Conservation (phyloP, 2,888 invertebrate genomes). For the Tenthredo amoena region DNA sequence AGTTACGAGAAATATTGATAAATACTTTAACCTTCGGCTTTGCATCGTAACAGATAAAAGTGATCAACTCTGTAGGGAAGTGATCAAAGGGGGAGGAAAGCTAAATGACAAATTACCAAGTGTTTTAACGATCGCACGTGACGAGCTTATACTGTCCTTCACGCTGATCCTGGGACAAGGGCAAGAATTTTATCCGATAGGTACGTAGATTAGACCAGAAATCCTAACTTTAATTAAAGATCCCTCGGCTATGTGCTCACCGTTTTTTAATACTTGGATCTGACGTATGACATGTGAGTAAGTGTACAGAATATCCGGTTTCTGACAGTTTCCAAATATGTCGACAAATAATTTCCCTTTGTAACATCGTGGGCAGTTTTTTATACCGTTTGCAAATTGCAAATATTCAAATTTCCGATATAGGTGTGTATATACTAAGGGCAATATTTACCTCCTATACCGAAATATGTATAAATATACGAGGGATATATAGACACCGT, state of each 20-base stretch:
- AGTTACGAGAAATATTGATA: neutral
- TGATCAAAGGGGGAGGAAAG: neutral
- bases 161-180: slow-evolving; percentile 3
- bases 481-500: neutral
- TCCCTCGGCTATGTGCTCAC: neutral
- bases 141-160: neutral
- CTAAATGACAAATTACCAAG: neutral
- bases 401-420: slow-evolving; percentile 15
- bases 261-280: neutral
- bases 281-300: neutral
- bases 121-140: slow-evolving; percentile 1
- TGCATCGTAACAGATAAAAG: neutral
- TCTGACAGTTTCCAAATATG: neutral
- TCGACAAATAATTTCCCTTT: neutral
- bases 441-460: neutral
- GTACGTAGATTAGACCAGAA: neutral
- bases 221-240: neutral
- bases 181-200: neutral
- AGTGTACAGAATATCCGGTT: neutral
- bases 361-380: too few species aligned
- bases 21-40: neutral
- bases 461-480: neutral
- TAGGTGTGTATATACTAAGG: neutral
- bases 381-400: neutral
- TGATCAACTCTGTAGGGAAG: neutral